Conservation (phyloP, 2,888 invertebrate species). For the Acleris literana region DNA sequence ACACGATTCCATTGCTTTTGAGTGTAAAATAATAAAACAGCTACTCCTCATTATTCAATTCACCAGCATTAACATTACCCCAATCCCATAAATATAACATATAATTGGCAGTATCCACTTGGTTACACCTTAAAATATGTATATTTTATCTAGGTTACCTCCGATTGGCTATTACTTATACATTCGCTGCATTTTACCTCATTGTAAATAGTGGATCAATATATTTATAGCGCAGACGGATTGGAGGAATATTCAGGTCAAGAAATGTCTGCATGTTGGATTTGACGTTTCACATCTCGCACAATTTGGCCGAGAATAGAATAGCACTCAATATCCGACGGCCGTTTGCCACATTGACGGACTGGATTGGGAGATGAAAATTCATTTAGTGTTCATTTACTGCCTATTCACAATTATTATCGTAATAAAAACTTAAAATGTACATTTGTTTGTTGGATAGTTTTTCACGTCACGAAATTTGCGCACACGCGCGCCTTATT, state of each 20-base stretch:
- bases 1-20: too few relatives aligned
- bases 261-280: slow-evolving; percentile 38
- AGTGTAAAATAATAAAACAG: background rate
- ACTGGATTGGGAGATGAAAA: slow-evolving; percentile 18
- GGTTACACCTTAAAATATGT: slow-evolving; percentile 26
- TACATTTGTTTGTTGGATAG: too few relatives aligned
- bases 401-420: background rate
- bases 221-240: slow-evolving; percentile 37
- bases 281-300: slow-evolving; percentile 37
- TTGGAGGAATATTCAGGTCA: slow-evolving; percentile 37
- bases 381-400: background rate
- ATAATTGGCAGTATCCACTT: slow-evolving; percentile 25
- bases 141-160: slow-evolving; percentile 24
- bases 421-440: too few relatives aligned
- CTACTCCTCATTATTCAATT: background rate
- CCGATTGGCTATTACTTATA: slow-evolving; percentile 35
- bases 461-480: too few relatives aligned
- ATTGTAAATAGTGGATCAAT: slow-evolving; percentile 38
- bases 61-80: background rate
- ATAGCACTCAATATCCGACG: slow-evolving; percentile 32
- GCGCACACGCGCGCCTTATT: too few relatives aligned
- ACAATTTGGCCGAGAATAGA: slow-evolving; percentile 36
- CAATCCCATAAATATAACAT: slow-evolving; percentile 17
- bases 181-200: slow-evolving; percentile 36
- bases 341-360: slow-evolving; percentile 31